Evolutionary conservation across 1,140 invertebrate species (phyloP), one percentile per base, ranked within the genome.

Genomic region (Archegozetes longisetosus): DNA sequence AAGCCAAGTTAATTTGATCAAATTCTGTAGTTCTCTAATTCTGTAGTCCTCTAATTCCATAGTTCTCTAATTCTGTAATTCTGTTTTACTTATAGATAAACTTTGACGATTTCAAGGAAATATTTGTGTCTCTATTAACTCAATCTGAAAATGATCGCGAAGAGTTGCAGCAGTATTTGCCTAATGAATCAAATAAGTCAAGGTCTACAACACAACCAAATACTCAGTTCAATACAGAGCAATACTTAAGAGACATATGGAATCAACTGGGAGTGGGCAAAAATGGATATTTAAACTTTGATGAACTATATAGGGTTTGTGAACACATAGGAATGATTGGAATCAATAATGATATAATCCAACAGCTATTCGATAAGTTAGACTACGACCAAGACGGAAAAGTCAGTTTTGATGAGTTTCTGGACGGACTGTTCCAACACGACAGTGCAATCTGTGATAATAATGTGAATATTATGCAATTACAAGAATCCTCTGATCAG

Each of bases 331-430:
- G 81, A 6, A 76, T 82, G 72, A 74, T 78, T 53, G 75, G 76
- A 59, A 74, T 80, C 62, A 73, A 78, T 48, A 73, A 78, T 63
- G 75, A 77, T 64, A 78, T 82, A 63, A 72, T 83, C 20, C 70
- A 78, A 60, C 77, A 83, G 63, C 72, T 85, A 17, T 84, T 84
- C 68, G 76, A 80, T 32, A 80, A 80, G 63, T 70, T 84, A 6
- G 78, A 82, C 65, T 68, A 75, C 13, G 80, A 84, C 67, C 72
- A 74, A 54, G 79, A 84, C 71, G 79, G 80, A 14, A 73, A 75
- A 60, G 82, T 84, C 32, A 81, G 76, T 66, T 81, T 84, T 65
- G 75, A 80, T 32, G 82, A 84, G 64, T 81, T 84, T 68, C 65
- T 83, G 6, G 70, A 77, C 56, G 71, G 70, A 24, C 72, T 82